Percentiles rank a stretch among this genome's conserved stretches.
Evolutionary conservation across 2,888 invertebrate genomes (phyloP).

Genomic region (Blomia tropicalis): DNA sequence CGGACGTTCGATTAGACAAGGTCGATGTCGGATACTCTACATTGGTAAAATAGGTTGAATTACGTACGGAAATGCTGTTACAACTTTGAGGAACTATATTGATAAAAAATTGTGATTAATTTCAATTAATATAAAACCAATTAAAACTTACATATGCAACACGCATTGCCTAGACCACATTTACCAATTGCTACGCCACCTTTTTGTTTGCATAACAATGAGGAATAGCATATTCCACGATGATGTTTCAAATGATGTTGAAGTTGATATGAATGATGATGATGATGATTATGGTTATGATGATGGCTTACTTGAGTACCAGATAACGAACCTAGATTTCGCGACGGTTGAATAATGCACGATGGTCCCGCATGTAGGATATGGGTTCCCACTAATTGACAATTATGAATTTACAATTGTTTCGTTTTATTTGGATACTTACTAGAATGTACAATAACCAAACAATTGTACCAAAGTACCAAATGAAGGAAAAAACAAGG

Average conservation of each 20-base stretch:
- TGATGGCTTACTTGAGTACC: no score
- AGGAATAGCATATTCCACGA: constrained; percentile 29
- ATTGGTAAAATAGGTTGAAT: constrained; percentile 72
- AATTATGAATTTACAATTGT: no score
- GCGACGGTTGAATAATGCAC: background rate
- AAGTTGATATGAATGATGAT: no score
- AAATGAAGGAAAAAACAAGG: no score
- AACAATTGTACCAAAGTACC: no score
- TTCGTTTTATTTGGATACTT: no score
- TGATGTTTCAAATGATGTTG: background rate
- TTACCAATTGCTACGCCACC: constrained; percentile 30
- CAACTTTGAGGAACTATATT: constrained; percentile 38
- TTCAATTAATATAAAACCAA: background rate
- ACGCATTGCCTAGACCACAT: constrained; percentile 29
- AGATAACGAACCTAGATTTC: background rate
- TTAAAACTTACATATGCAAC: constrained; percentile 30
- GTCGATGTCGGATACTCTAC: constrained; percentile 34
- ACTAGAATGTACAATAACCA: constrained; percentile 13
- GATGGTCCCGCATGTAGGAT: constrained; percentile 12
- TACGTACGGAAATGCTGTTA: constrained; percentile 57
- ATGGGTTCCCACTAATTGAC: constrained; percentile 1
- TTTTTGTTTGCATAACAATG: constrained; percentile 27
- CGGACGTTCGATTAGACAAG: background rate
- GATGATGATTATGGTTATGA: no score
- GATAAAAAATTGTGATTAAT: no score